These are phyloP conservation scores for Temnothorax longispinosus DNA, from an alignment of 1,140 invertebrate species.

Conservation along the genomic window DNA sequence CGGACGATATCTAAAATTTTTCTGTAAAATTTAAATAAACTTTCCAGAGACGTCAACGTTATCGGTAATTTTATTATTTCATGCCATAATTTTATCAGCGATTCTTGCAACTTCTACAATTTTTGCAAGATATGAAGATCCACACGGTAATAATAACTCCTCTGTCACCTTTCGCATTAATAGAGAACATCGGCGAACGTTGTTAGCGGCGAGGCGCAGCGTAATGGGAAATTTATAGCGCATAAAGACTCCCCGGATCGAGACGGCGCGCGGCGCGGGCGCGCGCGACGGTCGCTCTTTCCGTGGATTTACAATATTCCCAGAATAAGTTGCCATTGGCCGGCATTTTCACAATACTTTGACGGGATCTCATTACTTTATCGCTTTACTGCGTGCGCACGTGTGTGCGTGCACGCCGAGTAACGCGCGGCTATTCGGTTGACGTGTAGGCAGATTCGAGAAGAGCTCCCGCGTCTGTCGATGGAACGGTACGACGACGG, in stretches of 20 bases:
- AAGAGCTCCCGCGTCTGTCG: conserved; percentile 39
- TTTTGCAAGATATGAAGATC: background rate
- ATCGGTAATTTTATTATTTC: conserved; percentile 23
- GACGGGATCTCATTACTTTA: conserved; percentile 56
- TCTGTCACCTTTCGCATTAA: conserved; percentile 49
- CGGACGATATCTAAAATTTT: background rate
- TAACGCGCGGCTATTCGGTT: conserved; percentile 10
- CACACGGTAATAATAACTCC: conserved; percentile 30
- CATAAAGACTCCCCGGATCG: conserved; percentile 27
- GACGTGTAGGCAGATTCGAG: conserved; percentile 43
- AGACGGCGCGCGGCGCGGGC: background rate
- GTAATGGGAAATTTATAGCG: conserved; percentile 50
- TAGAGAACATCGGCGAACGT: conserved; percentile 37
- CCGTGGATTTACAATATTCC: conserved; percentile 40
- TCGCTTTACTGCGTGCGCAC: conserved; percentile 1
- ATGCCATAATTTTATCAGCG: conserved; percentile 10
- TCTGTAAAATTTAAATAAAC: conserved; percentile 6
- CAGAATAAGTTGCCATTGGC: conserved; percentile 17
- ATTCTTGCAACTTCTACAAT: background rate
- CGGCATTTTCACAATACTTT: conserved; percentile 55
- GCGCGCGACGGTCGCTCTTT: conserved; percentile 24
- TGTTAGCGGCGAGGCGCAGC: conserved; percentile 14
- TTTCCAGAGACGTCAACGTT: background rate
- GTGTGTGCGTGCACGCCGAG: background rate
- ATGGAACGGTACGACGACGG: conserved; percentile 13